A percentile compares a stretch with the other conserved stretches of the same genome.
Evolutionary conservation across 2,797 vertebrate species (phyloP).

Genomic region (Channallabes apus): DNA sequence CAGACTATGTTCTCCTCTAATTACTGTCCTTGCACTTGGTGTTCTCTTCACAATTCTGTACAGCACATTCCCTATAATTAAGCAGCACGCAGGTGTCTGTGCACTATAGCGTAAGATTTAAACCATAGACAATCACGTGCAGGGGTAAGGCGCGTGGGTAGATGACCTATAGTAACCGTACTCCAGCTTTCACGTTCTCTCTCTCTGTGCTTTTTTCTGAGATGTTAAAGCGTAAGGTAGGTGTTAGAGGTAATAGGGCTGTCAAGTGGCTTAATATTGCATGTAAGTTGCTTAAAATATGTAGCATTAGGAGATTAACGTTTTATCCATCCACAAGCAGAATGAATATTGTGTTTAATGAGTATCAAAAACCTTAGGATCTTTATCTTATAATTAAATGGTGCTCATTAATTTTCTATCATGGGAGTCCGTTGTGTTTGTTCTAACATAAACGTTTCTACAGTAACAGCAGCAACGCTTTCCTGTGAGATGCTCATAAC

Average conservation of each 20-base stretch:
- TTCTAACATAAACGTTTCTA: neutral
- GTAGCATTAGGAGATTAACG: neutral
- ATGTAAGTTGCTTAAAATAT: neutral
- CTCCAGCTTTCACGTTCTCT: neutral
- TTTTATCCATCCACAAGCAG: neutral
- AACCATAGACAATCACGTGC: constrained; percentile 14
- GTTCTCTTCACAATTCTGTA: constrained; percentile 21
- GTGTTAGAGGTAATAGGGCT: neutral
- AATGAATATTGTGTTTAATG: neutral
- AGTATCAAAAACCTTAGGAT: too few species aligned
- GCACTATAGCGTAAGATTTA: neutral
- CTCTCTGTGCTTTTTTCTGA: neutral
- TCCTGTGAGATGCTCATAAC: neutral
- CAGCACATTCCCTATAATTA: constrained; percentile 24
- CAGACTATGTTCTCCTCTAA: constrained; percentile 35
- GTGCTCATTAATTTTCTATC: neutral
- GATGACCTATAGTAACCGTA: constrained; percentile 28
- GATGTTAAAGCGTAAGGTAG: neutral
- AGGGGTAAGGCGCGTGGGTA: constrained; percentile 26
- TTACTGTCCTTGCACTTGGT: constrained; percentile 30
- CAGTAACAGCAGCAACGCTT: neutral
- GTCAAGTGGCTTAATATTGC: neutral
- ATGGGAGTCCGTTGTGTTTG: neutral
- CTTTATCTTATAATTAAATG: neutral
- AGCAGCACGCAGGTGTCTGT: neutral